Evolutionary conservation across 2,797 vertebrate genomes (phyloP).

Genomic region (Leptoclinus maculatus): DNA sequence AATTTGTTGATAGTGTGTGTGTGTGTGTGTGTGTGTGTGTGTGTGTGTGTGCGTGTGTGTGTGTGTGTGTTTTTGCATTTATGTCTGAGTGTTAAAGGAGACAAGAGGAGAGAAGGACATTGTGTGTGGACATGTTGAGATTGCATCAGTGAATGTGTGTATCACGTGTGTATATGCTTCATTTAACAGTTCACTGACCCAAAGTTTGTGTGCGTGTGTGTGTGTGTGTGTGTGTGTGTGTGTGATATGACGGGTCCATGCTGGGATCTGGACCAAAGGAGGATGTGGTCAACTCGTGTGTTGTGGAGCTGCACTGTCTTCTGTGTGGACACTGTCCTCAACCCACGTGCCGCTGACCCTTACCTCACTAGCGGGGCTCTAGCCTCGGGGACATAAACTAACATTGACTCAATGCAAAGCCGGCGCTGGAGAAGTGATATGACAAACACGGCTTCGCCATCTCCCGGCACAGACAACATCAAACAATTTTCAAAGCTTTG

Average conservation of each 20-base stretch:
- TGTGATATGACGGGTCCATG: slow-evolving; percentile 47
- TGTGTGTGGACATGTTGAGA: slow-evolving; percentile 68
- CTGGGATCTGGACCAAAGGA: slow-evolving; percentile 54
- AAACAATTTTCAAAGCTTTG: slow-evolving; percentile 40
- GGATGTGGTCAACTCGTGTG: slow-evolving; percentile 60
- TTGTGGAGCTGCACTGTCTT: slow-evolving; percentile 27
- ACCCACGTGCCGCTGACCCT: slow-evolving; percentile 50
- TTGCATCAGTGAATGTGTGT: slow-evolving; percentile 57
- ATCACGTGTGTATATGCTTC: slow-evolving; percentile 50
- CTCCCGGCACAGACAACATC: slow-evolving; percentile 34
- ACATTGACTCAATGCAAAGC: slow-evolving; percentile 59
- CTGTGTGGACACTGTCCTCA: slow-evolving; percentile 43
- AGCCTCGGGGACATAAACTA: slow-evolving; percentile 65
- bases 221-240: slow-evolving; percentile 37
- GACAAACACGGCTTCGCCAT: slow-evolving; percentile 58
- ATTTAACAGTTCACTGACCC: slow-evolving; percentile 62
- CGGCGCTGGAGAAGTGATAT: slow-evolving; percentile 38
- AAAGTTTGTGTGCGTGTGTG: slow-evolving; percentile 33
- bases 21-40: too few relatives aligned
- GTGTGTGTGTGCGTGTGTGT: too few relatives aligned
- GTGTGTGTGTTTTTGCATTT: slow-evolving; percentile 31
- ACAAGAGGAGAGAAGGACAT: slow-evolving; percentile 29
- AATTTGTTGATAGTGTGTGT: slow-evolving; percentile 58
- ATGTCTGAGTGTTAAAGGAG: slow-evolving; percentile 43
- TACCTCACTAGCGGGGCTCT: slow-evolving; percentile 58